Evolutionary conservation across 1,140 invertebrate genomes (phyloP).

Genomic region (Laodelphax striatellus): DNA sequence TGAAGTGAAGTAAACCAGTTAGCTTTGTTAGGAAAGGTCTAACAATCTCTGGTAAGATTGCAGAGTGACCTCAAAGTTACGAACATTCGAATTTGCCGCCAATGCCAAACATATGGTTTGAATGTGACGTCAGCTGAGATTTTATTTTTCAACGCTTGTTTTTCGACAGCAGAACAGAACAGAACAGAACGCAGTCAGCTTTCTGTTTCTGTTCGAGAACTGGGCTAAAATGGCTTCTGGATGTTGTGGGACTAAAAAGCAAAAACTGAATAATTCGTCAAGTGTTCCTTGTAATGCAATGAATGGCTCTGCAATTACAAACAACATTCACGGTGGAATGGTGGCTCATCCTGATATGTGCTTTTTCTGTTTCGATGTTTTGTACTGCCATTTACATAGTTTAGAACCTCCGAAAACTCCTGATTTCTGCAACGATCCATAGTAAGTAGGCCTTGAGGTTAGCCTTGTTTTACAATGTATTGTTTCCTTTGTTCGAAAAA

Average conservation of each 20-base stretch:
- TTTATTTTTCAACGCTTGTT: too few species aligned
- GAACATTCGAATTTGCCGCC: too few species aligned
- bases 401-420: constrained; percentile 80
- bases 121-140: too few species aligned
- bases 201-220: too few species aligned
- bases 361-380: constrained; percentile 95
- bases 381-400: constrained; percentile 86
- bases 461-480: background rate
- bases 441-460: constrained; percentile 56
- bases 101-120: too few species aligned
- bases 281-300: constrained; percentile 31
- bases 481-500: too few species aligned
- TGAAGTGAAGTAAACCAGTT: too few species aligned
- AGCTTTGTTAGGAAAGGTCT: too few species aligned
- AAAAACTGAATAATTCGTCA: constrained; percentile 67
- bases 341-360: constrained; percentile 92
- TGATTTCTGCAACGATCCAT: constrained; percentile 87
- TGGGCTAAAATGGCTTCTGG: constrained; percentile 57
- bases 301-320: constrained; percentile 34
- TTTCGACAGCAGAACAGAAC: too few species aligned
- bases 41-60: too few species aligned
- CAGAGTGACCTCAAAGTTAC: too few species aligned
- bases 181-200: too few species aligned
- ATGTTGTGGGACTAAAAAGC: constrained; percentile 80
- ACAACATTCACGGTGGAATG: constrained; percentile 45